Evolutionary conservation across 2,888 invertebrate species (phyloP).

Genomic region (Cremastobaeus sp.): DNA sequence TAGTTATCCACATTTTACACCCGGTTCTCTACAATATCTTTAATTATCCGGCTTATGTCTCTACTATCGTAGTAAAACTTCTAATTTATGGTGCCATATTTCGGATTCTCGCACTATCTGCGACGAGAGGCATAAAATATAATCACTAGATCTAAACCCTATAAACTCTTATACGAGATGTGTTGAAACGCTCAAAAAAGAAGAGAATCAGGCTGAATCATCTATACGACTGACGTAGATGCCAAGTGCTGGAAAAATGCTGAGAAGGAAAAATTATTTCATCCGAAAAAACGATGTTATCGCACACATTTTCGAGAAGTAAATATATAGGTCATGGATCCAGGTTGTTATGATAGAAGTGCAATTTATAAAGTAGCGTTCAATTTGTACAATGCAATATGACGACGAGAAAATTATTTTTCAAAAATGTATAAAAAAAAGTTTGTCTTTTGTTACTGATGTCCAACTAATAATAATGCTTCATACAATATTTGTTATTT

Average conservation of each 20-base stretch:
- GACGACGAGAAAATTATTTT: slow-evolving; percentile 24
- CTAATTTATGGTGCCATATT: slow-evolving; percentile 26
- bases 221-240: slow-evolving; percentile 8
- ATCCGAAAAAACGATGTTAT: slow-evolving; percentile 42
- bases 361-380: slow-evolving; percentile 31
- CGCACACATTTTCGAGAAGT: slow-evolving; percentile 12
- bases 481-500: too few species aligned
- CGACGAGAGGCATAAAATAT: slow-evolving; percentile 12
- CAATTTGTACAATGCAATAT: slow-evolving; percentile 18
- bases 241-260: slow-evolving; percentile 17
- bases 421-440: neutral
- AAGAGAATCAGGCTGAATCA: slow-evolving; percentile 32
- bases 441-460: neutral
- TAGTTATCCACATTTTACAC: neutral
- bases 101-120: neutral
- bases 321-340: slow-evolving; percentile 47
- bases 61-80: slow-evolving; percentile 4
- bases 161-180: slow-evolving; percentile 18
- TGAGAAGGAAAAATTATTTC: slow-evolving; percentile 39
- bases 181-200: neutral
- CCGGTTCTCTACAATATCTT: slow-evolving; percentile 5
- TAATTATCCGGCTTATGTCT: slow-evolving; percentile 21
- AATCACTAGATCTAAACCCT: slow-evolving; percentile 30
- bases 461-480: too few species aligned
- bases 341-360: slow-evolving; percentile 28